A percentile compares a stretch with the other conserved stretches of the same genome.
Conservation (phyloP, 2,113 vertebrate genomes). For the Glaucidium brasilianum region DNA sequence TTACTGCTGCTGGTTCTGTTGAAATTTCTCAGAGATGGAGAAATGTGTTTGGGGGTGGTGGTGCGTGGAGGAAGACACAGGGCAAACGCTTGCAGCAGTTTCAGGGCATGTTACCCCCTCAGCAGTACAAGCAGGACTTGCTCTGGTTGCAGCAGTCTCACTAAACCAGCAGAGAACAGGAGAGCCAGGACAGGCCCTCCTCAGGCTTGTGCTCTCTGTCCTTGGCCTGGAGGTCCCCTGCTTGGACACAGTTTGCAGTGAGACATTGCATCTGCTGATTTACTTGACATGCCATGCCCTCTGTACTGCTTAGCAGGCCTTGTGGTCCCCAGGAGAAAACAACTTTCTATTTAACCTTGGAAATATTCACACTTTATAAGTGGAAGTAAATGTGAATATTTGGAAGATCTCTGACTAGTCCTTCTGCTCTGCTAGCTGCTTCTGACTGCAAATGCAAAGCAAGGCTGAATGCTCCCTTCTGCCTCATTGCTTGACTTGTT, state of each 20-base stretch:
- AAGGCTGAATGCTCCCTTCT: background rate
- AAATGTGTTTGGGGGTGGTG: background rate
- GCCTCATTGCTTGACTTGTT: background rate
- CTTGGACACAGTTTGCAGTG: accelerated
- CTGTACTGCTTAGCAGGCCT: background rate
- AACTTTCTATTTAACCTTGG: background rate
- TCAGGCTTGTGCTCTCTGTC: background rate
- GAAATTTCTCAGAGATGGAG: background rate
- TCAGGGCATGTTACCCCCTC: background rate
- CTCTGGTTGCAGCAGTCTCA: background rate
- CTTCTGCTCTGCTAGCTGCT: background rate
- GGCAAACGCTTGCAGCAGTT: background rate
- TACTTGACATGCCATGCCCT: background rate
- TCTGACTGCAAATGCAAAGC: background rate
- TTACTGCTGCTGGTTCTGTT: background rate
- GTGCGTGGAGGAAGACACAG: background rate
- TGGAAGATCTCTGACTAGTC: background rate
- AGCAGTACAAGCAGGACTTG: background rate
- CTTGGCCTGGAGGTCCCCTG: background rate
- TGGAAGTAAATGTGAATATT: background rate
- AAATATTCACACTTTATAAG: background rate
- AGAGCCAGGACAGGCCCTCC: background rate
- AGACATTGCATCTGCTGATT: background rate
- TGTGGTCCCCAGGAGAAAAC: background rate
- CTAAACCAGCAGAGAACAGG: background rate